Evolutionary conservation across 2,888 invertebrate species (phyloP).

Genomic region (Drosophila hamatofila): DNA sequence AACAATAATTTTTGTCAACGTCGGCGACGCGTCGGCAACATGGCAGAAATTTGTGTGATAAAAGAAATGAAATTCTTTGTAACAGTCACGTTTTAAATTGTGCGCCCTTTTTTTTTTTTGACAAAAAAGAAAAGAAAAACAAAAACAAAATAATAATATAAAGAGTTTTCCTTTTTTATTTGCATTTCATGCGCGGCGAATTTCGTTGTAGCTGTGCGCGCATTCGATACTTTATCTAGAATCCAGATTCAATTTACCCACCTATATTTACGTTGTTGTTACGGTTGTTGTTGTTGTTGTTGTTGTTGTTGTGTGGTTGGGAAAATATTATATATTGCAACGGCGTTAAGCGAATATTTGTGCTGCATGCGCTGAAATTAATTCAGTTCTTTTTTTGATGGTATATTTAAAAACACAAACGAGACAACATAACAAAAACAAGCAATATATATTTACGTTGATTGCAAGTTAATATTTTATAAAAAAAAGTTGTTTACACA

Average conservation of each 20-base stretch:
- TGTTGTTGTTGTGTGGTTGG: constrained; percentile 35
- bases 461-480: constrained; percentile 1
- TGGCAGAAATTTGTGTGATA: constrained; percentile 66
- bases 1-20: constrained; percentile 79
- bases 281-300: constrained; percentile 38
- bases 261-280: constrained; percentile 18
- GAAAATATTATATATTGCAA: constrained; percentile 53
- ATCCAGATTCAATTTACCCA: constrained; percentile 25
- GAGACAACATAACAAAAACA: neutral
- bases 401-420: neutral
- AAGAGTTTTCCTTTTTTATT: constrained; percentile 36
- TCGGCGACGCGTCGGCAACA: constrained; percentile 58
- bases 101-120: constrained; percentile 59
- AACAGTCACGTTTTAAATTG: constrained; percentile 79
- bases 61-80: constrained; percentile 77
- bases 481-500: neutral
- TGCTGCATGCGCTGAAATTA: constrained; percentile 60
- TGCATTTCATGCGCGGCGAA: constrained; percentile 36
- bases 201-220: constrained; percentile 23
- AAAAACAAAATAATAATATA: neutral
- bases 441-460: constrained; percentile 1
- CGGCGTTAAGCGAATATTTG: constrained; percentile 69
- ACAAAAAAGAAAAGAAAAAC: neutral
- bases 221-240: constrained; percentile 41
- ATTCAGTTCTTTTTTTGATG: constrained; percentile 12